A percentile compares a stretch with the other conserved stretches of the same genome.
phyloP scores from a whole-genome alignment of 2,113 vertebrate genomes.

The Thunnus thynnus region DNA sequence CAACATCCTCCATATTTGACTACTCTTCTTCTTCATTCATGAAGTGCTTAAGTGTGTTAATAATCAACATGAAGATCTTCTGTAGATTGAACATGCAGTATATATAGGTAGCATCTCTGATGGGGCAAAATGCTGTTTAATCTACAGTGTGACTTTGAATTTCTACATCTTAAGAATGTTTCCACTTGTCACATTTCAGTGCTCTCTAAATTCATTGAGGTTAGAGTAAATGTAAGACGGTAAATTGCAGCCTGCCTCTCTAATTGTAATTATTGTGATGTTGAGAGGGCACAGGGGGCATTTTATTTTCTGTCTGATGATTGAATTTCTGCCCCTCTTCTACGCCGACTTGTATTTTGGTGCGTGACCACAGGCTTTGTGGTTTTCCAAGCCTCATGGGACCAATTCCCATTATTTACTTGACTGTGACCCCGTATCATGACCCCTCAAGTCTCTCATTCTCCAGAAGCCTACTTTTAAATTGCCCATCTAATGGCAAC shows the following conservation, averaged over 20 bases:
- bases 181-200: slow-evolving; percentile 32
- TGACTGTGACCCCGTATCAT: slow-evolving; percentile 80
- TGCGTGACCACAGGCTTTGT: slow-evolving; percentile 73
- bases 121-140: slow-evolving; percentile 2
- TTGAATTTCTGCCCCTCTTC: slow-evolving; percentile 76
- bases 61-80: background rate
- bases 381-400: slow-evolving; percentile 72
- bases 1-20: slow-evolving; percentile 25
- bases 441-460: slow-evolving; percentile 79
- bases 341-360: slow-evolving; percentile 70
- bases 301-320: slow-evolving; percentile 79
- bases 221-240: slow-evolving; percentile 42
- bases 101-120: background rate
- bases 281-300: slow-evolving; percentile 69
- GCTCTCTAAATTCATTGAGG: slow-evolving; percentile 37
- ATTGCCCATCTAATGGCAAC: slow-evolving; percentile 78
- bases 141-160: background rate
- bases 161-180: slow-evolving; percentile 20
- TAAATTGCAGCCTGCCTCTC: slow-evolving; percentile 55
- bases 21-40: slow-evolving; percentile 4
- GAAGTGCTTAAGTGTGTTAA: background rate
- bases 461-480: slow-evolving; percentile 77
- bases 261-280: slow-evolving; percentile 73
- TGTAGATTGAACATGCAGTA: background rate
- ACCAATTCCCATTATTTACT: slow-evolving; percentile 85